These are phyloP conservation scores for Morphnarchus princeps DNA, from an alignment of 2,113 vertebrate species.

Conservation along the genomic window DNA sequence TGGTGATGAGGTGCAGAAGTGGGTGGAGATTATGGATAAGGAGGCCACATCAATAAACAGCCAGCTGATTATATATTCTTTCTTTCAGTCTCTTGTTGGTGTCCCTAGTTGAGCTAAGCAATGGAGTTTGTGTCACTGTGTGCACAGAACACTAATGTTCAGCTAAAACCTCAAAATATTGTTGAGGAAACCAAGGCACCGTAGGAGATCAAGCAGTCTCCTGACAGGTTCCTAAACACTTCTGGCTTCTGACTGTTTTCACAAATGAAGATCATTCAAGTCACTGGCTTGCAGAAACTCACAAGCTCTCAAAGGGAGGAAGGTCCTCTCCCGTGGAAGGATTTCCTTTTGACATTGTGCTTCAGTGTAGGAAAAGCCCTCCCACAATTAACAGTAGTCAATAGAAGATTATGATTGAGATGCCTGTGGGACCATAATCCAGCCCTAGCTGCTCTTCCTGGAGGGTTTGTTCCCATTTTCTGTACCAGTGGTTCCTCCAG, in stretches of 20 bases:
- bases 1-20: not conserved
- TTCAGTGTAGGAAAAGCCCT: not conserved
- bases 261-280: not conserved
- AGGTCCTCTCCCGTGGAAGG: not conserved
- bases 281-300: not conserved
- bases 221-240: not conserved
- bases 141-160: not conserved
- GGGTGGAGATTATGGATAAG: not conserved
- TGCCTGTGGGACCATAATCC: not conserved
- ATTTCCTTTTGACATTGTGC: conserved; percentile 29
- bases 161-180: not conserved
- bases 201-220: not conserved
- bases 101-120: not conserved
- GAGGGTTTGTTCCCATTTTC: not conserved
- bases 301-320: not conserved
- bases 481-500: not conserved
- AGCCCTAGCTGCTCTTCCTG: not conserved
- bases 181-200: not conserved
- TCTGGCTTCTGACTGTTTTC: not conserved
- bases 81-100: not conserved
- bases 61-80: not conserved
- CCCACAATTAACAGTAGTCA: not conserved
- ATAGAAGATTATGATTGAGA: not conserved
- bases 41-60: not conserved
- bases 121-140: not conserved